These are phyloP conservation scores for Melopsittacus undulatus DNA, from an alignment of 2,797 vertebrate genomes.

Conservation along the genomic window DNA sequence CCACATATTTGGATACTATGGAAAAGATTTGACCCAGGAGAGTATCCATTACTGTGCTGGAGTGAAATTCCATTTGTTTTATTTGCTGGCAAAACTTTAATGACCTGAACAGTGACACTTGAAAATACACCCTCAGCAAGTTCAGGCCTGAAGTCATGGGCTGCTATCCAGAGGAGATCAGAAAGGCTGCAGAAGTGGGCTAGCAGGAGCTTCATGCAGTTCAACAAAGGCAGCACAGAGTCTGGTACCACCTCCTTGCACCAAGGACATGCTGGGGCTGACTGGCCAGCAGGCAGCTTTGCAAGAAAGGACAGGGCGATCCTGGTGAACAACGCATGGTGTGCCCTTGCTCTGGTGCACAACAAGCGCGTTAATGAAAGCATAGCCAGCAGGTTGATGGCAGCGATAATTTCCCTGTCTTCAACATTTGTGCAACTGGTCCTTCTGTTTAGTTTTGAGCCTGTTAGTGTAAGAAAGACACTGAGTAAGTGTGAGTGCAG, in stretches of 20 bases:
- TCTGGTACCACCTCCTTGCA: not conserved
- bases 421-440: not conserved
- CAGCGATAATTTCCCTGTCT: not conserved
- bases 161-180: not conserved
- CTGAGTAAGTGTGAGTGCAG: not conserved
- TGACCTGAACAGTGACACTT: not conserved
- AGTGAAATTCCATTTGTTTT: not conserved
- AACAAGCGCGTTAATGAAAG: not conserved
- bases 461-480: not conserved
- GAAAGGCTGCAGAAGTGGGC: not conserved
- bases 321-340: not conserved
- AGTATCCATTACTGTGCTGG: not conserved
- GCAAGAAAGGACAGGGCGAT: not conserved
- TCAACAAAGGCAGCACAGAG: not conserved
- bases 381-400: rapidly evolving
- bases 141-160: not conserved
- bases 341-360: not conserved
- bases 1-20: not conserved
- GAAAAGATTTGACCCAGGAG: not conserved
- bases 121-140: not conserved
- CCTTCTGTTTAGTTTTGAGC: not conserved
- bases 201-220: not conserved
- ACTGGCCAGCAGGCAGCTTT: not conserved
- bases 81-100: not conserved
- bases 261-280: not conserved